Evolutionary conservation across 2,113 vertebrate species (phyloP).

Genomic region (Odocoileus hemionus): DNA sequence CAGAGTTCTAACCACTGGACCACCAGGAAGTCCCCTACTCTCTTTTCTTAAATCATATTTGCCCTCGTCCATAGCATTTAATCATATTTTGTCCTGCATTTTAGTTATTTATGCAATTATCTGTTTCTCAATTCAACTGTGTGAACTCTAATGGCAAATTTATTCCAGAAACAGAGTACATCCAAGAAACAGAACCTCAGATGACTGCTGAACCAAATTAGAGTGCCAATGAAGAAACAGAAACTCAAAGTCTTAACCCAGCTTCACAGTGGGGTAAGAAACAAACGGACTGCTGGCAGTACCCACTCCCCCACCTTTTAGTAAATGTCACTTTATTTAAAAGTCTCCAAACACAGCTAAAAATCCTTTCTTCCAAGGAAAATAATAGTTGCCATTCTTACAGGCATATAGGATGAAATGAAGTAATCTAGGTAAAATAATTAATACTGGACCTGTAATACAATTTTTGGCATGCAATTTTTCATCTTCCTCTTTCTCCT

Average conservation of each 20-base stretch:
- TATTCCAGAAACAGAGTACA: background rate
- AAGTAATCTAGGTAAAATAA: background rate
- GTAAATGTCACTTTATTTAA: background rate
- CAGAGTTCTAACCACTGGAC: background rate
- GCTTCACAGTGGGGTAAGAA: background rate
- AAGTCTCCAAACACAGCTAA: background rate
- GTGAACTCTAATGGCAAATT: background rate
- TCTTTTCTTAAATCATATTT: background rate
- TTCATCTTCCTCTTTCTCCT: background rate
- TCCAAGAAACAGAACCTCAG: background rate
- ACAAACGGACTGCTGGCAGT: background rate
- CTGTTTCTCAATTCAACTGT: background rate
- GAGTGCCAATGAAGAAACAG: conserved; percentile 3
- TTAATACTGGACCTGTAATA: background rate
- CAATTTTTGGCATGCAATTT: background rate
- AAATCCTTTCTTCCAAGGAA: background rate
- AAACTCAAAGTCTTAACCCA: background rate
- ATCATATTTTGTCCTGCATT: background rate
- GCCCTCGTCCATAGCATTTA: background rate
- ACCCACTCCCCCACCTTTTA: background rate
- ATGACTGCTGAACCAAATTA: background rate
- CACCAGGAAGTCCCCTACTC: background rate
- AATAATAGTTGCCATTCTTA: background rate
- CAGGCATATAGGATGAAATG: background rate
- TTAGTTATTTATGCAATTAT: conserved; percentile 33